Evolutionary conservation across 2,113 vertebrate genomes (phyloP).

Genomic region (Catharus fuscescens): DNA sequence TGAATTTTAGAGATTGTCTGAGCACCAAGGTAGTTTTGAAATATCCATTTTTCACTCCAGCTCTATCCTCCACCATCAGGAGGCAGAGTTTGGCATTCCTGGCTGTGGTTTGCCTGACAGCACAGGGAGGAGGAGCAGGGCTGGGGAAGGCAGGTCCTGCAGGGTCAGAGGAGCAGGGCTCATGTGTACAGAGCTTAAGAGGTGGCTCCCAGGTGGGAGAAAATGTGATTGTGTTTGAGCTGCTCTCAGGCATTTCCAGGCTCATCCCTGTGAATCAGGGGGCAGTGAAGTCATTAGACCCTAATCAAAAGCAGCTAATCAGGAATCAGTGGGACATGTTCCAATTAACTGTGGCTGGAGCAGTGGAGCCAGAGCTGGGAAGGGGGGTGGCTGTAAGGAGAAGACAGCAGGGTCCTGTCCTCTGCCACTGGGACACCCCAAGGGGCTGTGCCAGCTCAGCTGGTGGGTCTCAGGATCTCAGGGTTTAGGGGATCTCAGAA

Average conservation of each 20-base stretch:
- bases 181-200: not conserved
- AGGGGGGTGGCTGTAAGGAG: slow-evolving; percentile 16
- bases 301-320: slow-evolving; percentile 81
- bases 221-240: slow-evolving; percentile 54
- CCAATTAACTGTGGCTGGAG: slow-evolving; percentile 68
- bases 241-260: slow-evolving; percentile 50
- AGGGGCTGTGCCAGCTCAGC: not conserved
- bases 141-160: not conserved
- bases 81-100: not conserved
- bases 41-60: not conserved
- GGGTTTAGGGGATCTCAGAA: not conserved
- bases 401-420: not conserved
- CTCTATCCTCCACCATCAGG: not conserved
- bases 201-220: slow-evolving; percentile 42
- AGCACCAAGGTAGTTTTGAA: not conserved
- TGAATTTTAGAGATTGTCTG: not conserved
- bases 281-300: slow-evolving; percentile 72
- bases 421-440: not conserved
- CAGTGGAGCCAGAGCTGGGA: slow-evolving; percentile 9
- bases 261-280: slow-evolving; percentile 65
- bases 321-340: slow-evolving; percentile 75
- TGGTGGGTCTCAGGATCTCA: not conserved
- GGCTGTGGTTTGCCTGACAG: not conserved
- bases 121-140: not conserved
- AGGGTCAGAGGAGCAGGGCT: not conserved